Percentiles rank a stretch among this genome's conserved stretches.
phyloP scores from a whole-genome alignment of 2,797 vertebrate species.

The Tachyglossus aculeatus region DNA sequence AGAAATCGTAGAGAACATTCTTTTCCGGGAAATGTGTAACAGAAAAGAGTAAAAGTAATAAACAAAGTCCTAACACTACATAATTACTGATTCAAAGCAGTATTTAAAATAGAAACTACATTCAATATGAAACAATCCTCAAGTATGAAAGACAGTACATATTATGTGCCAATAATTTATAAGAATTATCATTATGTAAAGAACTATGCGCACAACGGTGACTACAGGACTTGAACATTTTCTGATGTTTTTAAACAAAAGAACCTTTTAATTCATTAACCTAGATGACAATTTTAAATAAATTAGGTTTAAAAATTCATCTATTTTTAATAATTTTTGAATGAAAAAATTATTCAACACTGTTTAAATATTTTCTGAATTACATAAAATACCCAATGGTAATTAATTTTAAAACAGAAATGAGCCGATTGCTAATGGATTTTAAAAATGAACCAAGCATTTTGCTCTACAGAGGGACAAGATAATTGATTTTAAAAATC shows the following conservation, averaged over 20 bases:
- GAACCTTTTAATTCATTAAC: background rate
- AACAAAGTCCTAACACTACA: background rate
- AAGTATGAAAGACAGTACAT: background rate
- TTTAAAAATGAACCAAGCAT: too few species aligned
- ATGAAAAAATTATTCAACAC: background rate
- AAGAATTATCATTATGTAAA: background rate
- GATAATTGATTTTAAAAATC: background rate
- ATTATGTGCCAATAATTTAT: background rate
- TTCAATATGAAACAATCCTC: background rate
- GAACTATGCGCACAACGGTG: background rate
- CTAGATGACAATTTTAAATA: background rate
- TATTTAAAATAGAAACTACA: background rate
- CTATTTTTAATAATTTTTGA: too few species aligned
- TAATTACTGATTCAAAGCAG: background rate
- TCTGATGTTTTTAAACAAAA: too few species aligned
- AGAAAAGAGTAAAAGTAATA: background rate
- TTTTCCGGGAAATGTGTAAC: background rate
- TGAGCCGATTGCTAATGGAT: too few species aligned
- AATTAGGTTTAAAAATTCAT: background rate
- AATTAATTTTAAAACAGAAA: background rate
- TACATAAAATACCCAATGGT: background rate
- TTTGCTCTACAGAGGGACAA: background rate
- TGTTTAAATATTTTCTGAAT: background rate
- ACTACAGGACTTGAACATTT: too few species aligned
- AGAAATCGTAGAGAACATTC: slow-evolving; percentile 1